These are phyloP conservation scores for Physeter macrocephalus DNA, from an alignment of 2,113 vertebrate species.

Conservation along the genomic window DNA sequence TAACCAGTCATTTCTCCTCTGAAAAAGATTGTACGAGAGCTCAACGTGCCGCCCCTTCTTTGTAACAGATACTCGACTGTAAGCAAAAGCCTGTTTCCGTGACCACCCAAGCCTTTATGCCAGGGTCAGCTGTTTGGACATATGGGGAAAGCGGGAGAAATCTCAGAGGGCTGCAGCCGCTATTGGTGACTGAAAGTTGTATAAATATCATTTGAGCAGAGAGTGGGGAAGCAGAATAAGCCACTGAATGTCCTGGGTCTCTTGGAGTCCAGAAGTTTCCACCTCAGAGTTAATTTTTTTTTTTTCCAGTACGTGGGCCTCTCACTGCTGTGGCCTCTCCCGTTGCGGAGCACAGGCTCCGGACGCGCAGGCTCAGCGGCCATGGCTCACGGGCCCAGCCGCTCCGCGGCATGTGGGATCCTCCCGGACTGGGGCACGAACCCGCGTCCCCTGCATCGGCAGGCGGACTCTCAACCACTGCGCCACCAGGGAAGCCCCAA, in stretches of 20 bases:
- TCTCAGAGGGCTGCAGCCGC: not conserved
- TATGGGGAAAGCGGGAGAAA: not conserved
- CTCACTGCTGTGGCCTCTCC: too few species aligned
- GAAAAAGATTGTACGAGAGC: not conserved
- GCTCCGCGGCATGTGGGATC: too few species aligned
- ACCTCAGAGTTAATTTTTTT: not conserved
- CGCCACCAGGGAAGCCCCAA: too few species aligned
- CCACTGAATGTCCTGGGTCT: not conserved
- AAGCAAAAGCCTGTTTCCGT: not conserved
- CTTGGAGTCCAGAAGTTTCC: not conserved
- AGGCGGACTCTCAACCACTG: too few species aligned
- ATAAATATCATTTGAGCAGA: not conserved
- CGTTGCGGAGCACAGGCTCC: too few species aligned
- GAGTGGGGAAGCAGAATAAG: not conserved
- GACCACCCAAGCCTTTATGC: not conserved
- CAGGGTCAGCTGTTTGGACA: not conserved
- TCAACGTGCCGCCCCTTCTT: accelerated
- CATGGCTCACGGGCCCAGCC: too few species aligned
- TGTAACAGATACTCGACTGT: not conserved
- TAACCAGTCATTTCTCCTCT: not conserved
- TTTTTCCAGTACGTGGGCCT: too few species aligned
- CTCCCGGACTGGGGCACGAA: too few species aligned
- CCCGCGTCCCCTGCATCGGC: too few species aligned
- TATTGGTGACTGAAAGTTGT: not conserved
- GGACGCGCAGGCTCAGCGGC: too few species aligned